A percentile compares a stretch with the other conserved stretches of the same genome.
Conservation (phyloP, 2,113 vertebrate genomes). For the Lutjanus erythropterus region DNA sequence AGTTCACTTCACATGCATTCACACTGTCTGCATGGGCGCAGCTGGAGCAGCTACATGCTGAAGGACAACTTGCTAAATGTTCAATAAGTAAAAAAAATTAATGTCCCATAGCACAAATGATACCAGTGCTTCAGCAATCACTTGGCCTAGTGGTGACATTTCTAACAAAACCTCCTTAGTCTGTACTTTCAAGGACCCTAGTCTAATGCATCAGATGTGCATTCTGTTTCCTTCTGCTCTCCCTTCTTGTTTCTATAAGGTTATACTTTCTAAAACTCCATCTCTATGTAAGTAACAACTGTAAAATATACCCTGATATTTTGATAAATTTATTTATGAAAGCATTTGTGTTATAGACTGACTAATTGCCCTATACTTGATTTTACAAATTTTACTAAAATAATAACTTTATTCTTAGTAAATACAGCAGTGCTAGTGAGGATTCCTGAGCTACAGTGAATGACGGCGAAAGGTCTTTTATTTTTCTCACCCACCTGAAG, state of each 20-base stretch:
- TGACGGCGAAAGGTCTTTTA: too few species aligned
- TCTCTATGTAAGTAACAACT: conserved; percentile 7
- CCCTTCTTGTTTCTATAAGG: background rate
- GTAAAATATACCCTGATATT: conserved; percentile 3
- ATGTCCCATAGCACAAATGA: background rate
- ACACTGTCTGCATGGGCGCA: background rate
- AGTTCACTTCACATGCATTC: conserved; percentile 6
- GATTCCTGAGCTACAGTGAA: background rate
- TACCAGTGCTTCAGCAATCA: background rate
- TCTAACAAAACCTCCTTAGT: background rate
- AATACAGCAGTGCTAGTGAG: background rate
- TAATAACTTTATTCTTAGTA: background rate
- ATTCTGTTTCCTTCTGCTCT: background rate
- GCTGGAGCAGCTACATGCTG: conserved; percentile 14
- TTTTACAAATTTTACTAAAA: conserved; percentile 1
- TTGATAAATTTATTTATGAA: background rate
- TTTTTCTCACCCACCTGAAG: background rate
- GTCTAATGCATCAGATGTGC: background rate
- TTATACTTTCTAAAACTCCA: background rate
- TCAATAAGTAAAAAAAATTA: too few species aligned
- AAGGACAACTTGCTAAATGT: conserved; percentile 44
- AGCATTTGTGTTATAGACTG: background rate
- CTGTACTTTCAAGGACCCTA: background rate
- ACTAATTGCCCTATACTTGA: background rate
- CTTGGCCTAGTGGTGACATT: background rate